Evolutionary conservation across 2,797 vertebrate genomes (phyloP).

Genomic region (Gallinago stenura): DNA sequence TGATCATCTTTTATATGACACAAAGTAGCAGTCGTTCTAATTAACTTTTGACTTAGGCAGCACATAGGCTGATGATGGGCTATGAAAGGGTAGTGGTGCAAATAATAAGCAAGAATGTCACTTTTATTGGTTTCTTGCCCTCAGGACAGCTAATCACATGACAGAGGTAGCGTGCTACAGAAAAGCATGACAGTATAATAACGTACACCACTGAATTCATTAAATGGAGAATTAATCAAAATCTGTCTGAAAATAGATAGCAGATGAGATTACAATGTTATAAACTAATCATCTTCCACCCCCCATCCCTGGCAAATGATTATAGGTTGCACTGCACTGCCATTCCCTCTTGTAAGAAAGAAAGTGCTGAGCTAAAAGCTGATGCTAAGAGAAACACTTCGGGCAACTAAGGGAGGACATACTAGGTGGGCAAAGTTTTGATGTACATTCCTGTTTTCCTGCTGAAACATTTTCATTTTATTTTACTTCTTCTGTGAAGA

Average conservation of each 20-base stretch:
- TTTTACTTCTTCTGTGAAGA: not conserved
- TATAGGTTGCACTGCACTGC: not conserved
- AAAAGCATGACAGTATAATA: constrained; percentile 21
- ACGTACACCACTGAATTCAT: constrained; percentile 12
- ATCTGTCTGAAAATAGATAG: constrained; percentile 43
- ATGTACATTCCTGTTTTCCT: not conserved
- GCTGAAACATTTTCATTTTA: not conserved
- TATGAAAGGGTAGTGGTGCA: constrained; percentile 24
- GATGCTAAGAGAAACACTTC: not conserved
- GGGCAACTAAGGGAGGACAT: not conserved
- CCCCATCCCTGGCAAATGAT: not conserved
- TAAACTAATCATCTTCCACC: constrained; percentile 12
- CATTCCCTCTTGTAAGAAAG: not conserved
- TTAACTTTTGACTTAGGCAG: constrained; percentile 69
- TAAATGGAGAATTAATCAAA: constrained; percentile 69
- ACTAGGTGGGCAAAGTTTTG: not conserved
- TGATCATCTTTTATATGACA: constrained; percentile 38
- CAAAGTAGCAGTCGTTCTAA: constrained; percentile 68
- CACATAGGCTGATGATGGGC: not conserved
- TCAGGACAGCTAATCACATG: constrained; percentile 55
- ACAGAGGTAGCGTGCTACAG: constrained; percentile 1
- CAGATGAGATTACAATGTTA: not conserved
- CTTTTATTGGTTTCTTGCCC: constrained; percentile 68
- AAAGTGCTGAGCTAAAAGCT: not conserved
- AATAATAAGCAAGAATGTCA: constrained; percentile 59